phyloP scores from a whole-genome alignment of 2,888 invertebrate genomes.

The Odontomyia ornata region DNA sequence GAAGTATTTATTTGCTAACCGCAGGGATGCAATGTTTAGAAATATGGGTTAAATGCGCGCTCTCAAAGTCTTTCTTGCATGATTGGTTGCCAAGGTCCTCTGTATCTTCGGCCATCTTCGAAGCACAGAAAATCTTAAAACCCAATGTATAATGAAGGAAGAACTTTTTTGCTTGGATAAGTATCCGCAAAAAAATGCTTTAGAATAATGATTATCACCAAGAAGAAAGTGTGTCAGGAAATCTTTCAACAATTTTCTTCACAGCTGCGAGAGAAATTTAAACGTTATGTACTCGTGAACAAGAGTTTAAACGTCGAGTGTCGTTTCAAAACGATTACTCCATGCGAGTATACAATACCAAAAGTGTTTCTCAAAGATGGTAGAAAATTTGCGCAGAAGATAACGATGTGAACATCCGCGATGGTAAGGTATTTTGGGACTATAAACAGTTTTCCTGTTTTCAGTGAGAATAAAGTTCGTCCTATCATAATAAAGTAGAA shows the following conservation, averaged over 20 bases:
- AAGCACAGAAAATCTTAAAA: no score
- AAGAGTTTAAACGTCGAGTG: not conserved
- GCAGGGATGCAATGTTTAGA: not conserved
- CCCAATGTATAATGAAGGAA: not conserved
- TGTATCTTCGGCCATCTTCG: no score
- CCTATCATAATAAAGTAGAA: not conserved
- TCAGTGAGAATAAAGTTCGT: not conserved
- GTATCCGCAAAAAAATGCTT: constrained; percentile 11
- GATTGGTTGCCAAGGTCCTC: no score
- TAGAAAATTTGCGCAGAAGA: no score
- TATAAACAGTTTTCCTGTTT: no score
- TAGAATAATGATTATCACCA: not conserved
- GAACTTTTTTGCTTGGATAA: not conserved
- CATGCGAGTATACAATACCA: not conserved
- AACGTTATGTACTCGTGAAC: constrained; percentile 13
- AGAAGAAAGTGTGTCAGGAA: not conserved
- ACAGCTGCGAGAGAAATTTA: not conserved
- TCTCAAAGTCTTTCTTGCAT: not conserved
- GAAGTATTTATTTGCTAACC: constrained; percentile 18
- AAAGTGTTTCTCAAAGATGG: no score
- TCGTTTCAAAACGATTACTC: not conserved
- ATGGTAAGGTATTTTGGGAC: no score
- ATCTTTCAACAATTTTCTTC: not conserved
- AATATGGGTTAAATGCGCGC: not conserved
- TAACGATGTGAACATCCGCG: no score